phyloP scores from a whole-genome alignment of 2,113 vertebrate genomes.

The Otolemur garnettii region DNA sequence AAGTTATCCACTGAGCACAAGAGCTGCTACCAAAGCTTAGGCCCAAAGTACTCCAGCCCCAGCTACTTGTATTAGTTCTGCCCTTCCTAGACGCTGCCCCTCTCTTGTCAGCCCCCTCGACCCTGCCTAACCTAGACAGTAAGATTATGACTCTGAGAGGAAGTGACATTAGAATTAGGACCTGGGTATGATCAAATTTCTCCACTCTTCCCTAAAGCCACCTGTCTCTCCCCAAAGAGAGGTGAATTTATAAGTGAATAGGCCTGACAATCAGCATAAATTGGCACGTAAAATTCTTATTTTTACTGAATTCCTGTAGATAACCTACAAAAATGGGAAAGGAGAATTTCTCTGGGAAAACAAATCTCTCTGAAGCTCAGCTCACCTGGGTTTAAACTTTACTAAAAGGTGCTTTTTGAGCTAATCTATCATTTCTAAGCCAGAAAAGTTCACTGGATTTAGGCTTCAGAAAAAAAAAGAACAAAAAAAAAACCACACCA shows the following conservation, averaged over 20 bases:
- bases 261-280: slow-evolving; percentile 55
- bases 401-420: slow-evolving; percentile 20
- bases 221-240: not conserved
- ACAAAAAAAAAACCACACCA: not conserved
- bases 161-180: not conserved
- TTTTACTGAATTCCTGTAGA: slow-evolving; percentile 31
- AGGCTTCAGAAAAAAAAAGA: slow-evolving; percentile 14
- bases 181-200: not conserved
- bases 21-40: not conserved
- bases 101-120: not conserved
- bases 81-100: not conserved
- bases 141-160: not conserved
- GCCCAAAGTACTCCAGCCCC: not conserved
- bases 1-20: slow-evolving; percentile 4
- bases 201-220: slow-evolving; percentile 27
- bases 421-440: slow-evolving; percentile 20
- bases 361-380: not conserved
- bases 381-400: not conserved
- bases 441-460: not conserved
- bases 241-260: slow-evolving; percentile 7
- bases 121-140: not conserved
- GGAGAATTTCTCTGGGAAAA: not conserved
- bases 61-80: slow-evolving; percentile 7
- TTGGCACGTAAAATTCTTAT: slow-evolving; percentile 18
- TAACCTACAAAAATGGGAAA: not conserved